Base-by-base conservation (phyloP, 2,888 invertebrate species). In the Eupelmus urozonus region DNA sequence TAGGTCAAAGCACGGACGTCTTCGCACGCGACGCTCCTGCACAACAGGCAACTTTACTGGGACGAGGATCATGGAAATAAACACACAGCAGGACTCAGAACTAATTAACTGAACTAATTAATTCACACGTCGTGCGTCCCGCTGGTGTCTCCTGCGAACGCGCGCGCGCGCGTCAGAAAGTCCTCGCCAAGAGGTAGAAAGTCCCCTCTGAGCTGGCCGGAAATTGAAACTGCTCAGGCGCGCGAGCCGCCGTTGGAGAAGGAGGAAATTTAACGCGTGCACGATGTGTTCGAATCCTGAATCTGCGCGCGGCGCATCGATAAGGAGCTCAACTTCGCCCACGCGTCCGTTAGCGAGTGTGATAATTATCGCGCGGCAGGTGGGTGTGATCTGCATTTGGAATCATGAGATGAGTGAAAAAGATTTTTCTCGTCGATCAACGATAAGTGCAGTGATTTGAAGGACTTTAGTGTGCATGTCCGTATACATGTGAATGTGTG, bases 101-200 rank as follows among this genome's bases (percentile, higher is more conserved):
- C 59, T 76, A 71, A 77, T 77, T 77, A 77, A 51, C 71, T 29
- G 49, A 66, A 40, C 51, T 77, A 65, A 71, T 66, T 59, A 34
- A 72, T 77, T 71, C 45, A 57, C 65, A 23, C 63, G 63, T 73
- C 49, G 51, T 20, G 40, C 27, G 27, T 34, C 18, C 20, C 18
- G 57, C 25, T n/a, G 3, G 18, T 45, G 27, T 65, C 5, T n/a
- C 45, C 34, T 9, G 9, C 9, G 9, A 45, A 11, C 0, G 1
- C 7, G 25, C 40, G 20, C 34, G 25, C 2, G 45, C 9, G 27
- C 7, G 40, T n/a, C 34, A 9, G 27, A 42, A 18, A 23, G 51
- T 9, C 53, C 29, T 34, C 34, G 34, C 3, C 3, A 5, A 34
- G 9, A 9, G 3, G 9, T 34, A 34, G 3, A 34, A 34, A 34